Conservation (phyloP, 2,888 invertebrate species). For the Caenorhabditis panamensis region DNA sequence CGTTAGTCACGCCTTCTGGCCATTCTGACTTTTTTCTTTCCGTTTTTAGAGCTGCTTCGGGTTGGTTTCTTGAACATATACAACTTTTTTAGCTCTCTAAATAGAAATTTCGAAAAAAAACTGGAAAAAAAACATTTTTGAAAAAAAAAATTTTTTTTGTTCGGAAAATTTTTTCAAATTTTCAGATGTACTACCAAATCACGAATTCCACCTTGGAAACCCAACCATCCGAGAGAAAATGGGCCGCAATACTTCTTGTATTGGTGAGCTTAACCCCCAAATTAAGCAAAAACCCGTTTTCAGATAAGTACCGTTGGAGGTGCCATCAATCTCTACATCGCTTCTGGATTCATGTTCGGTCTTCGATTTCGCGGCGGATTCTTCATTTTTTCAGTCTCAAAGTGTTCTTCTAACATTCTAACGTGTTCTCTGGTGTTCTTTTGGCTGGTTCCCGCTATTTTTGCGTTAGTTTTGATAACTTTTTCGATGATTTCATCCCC, state of each 20-base stretch:
- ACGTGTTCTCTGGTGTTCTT: constrained; percentile 38
- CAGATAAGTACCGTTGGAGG: constrained; percentile 40
- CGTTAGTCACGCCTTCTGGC: constrained; percentile 27
- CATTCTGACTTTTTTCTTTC: constrained; percentile 3
- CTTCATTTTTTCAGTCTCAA: constrained; percentile 47
- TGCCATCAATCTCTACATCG: constrained; percentile 35
- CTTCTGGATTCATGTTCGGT: constrained; percentile 48
- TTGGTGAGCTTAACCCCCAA: constrained; percentile 12
- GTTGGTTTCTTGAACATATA: not conserved
- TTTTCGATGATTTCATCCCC: not conserved
- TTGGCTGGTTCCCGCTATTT: constrained; percentile 40
- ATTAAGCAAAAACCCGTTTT: too few species aligned
- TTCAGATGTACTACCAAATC: constrained; percentile 41
- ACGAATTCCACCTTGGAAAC: constrained; percentile 38
- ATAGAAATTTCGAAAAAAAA: not conserved
- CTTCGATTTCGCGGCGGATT: constrained; percentile 41
- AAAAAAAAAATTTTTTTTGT: not conserved
- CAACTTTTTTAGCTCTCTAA: not conserved
- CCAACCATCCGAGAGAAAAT: constrained; percentile 25
- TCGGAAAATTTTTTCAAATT: not conserved
- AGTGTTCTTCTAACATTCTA: constrained; percentile 38
- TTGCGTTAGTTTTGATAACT: constrained; percentile 16
- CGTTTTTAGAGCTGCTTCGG: too few species aligned
- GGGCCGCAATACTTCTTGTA: constrained; percentile 28
- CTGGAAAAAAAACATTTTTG: too few species aligned